Percentiles rank a stretch among this genome's conserved stretches.
Evolutionary conservation across 2,888 invertebrate genomes (phyloP).

Genomic region (Drosophila austrosaltans): DNA sequence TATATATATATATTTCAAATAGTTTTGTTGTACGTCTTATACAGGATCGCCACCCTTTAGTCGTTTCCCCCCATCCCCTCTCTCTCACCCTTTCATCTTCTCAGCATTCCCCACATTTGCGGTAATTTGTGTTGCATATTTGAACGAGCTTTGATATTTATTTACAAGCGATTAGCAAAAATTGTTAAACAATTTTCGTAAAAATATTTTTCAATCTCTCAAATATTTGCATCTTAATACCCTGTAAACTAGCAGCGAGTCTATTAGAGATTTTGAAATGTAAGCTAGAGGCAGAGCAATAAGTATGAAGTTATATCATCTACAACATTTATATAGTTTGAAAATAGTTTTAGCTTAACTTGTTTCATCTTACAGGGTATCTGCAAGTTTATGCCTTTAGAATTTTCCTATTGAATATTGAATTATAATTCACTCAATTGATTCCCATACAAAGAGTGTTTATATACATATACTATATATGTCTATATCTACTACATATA

Average conservation of each 20-base stretch:
- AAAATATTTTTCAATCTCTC: slow-evolving; percentile 32
- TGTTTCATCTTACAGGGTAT: not conserved
- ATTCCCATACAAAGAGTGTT: not conserved
- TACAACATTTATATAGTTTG: too few relatives aligned
- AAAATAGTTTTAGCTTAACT: too few relatives aligned
- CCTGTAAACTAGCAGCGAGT: not conserved
- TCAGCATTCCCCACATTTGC: slow-evolving; percentile 12
- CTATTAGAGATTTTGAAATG: not conserved
- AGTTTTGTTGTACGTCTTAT: slow-evolving; percentile 42
- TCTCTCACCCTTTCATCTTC: not conserved
- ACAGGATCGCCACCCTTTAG: not conserved
- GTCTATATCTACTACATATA: not conserved
- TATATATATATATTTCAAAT: slow-evolving; percentile 66
- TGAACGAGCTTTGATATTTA: slow-evolving; percentile 68
- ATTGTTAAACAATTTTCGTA: slow-evolving; percentile 47
- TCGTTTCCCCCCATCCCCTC: not conserved
- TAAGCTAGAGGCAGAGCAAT: too few relatives aligned
- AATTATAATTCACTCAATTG: slow-evolving; percentile 7
- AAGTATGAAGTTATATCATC: too few relatives aligned
- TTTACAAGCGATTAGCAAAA: slow-evolving; percentile 61
- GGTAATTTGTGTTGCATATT: slow-evolving; percentile 48
- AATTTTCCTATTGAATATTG: not conserved
- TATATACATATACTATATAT: not conserved
- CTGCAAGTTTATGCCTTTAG: not conserved
- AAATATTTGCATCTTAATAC: slow-evolving; percentile 25